Evolutionary conservation across 1,140 invertebrate genomes (phyloP), one percentile per base, ranked within the genome.

Genomic region (Ruditapes philippinarum): DNA sequence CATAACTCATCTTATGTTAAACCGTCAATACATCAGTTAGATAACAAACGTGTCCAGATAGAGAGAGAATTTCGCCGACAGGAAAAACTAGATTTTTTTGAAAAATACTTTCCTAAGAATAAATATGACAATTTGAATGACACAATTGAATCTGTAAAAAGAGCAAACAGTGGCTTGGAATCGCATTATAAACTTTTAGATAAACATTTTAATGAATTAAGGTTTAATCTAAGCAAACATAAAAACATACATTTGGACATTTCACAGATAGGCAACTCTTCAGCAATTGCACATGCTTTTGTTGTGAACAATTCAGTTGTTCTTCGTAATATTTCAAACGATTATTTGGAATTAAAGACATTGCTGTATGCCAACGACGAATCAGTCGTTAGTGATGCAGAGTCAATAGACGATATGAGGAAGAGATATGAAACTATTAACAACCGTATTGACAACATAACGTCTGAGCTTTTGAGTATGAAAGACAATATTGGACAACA

Each of bases 321-420:
- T 11, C 45, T 83, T 45, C 9, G 33, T 36, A 28, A 83, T n/a
- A 42, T 83, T 45, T 49, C 45, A 14, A 31, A 36, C 1, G 5
- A 49, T 17, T 65, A 70, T 70, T 2, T 14, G 1, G 25, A 68
- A 17, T 0, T 68, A 7, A 57, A 80, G 28, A 14, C 19, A 33
- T 12, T 70, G 3, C 33, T 79, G 28, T 49, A 45, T 38, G 57
- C 85, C 36, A 11, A 2, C 9, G 85, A 79, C 45, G 85, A 76
- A 2, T n/a, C 33, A 25, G 1, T 51, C 9, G 42, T 88, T 12
- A 88, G 85, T 80, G 60, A 80, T 33, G 54, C 65, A 49, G 85
- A 88, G 80, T 68, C 74, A 31, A 51, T 88, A 19, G 74, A 88
- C n/a, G 74, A 79, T 31, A 88, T 88, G 85, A 88, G 70, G 65